Base-by-base conservation (phyloP, 2,888 invertebrate species). In the Euclidia mi region DNA sequence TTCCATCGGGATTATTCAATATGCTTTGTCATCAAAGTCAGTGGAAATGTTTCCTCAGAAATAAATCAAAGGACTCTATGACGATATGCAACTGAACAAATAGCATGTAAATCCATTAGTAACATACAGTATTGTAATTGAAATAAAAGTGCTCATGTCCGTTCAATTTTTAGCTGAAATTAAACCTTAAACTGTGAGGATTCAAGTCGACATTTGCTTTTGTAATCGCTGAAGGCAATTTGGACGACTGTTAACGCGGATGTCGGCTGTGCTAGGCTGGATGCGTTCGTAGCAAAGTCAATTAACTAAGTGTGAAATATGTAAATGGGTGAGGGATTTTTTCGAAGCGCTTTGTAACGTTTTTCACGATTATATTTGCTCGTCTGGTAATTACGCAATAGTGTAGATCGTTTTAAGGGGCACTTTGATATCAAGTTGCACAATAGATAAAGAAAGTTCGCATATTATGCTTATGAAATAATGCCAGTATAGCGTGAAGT, bases 291-390 rank as follows among this genome's bases (percentile, higher is more conserved):
- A 71, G 72, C 74, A 78, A 86, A 85, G 82, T 82, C 87, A 87
- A 88, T 87, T 84, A 88, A 82, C 78, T 77, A 78, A 79, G 81
- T 85, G 88, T 87, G 85, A 88, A 89, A 89, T 86, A 86, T 88
- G 87, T 82, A 88, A 86, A 84, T 73, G 79, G 67, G 69, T 47
- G 63, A 56, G 38, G 32, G 53, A 61, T 65, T 75, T 67, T 64
- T 57, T 51, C 44, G 32, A 29, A 45, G 43, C 18, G 47, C 52
- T 59, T 40, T 41, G 43, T 17, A 42, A 47, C 38, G 51, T 63
- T 53, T 63, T 48, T 0, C 20, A 35, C 14, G 35, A 20, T 49
- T 48, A 48, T 40, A 32, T 50, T 47, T 17, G 14, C 20, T 25
- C 9, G 14, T 15, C 3, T 40, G 10, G 25, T 7, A 25, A 25